These are phyloP conservation scores for Dynastes maya DNA, from an alignment of 2,888 invertebrate species.

Conservation along the genomic window DNA sequence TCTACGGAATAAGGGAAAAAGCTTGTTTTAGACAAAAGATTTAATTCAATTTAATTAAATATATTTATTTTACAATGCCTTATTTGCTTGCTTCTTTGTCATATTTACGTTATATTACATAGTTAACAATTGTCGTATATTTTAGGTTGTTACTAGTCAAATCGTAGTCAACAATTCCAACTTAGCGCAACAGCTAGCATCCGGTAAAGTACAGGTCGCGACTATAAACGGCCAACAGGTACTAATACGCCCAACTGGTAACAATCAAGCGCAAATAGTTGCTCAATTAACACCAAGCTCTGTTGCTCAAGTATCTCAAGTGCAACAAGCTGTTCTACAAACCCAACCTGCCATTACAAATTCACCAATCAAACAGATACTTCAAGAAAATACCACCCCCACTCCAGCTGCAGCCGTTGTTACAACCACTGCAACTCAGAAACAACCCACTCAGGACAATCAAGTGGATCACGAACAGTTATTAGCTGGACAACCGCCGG, in stretches of 20 bases:
- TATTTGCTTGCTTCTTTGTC: no score
- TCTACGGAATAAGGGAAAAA: no score
- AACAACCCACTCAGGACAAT: constrained; percentile 54
- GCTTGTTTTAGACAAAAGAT: no score
- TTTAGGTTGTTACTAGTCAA: constrained; percentile 75
- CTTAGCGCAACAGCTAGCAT: constrained; percentile 85
- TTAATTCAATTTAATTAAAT: no score
- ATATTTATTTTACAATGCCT: no score
- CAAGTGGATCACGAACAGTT: constrained; percentile 74
- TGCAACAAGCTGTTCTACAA: constrained; percentile 49
- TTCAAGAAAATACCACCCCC: constrained; percentile 48
- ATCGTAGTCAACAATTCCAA: constrained; percentile 85
- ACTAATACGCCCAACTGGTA: constrained; percentile 84
- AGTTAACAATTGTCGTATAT: constrained; percentile 40
- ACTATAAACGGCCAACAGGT: constrained; percentile 91
- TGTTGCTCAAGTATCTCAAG: constrained; percentile 57
- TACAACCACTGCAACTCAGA: constrained; percentile 29
- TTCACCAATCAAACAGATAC: constrained; percentile 53
- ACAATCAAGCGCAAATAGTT: constrained; percentile 85
- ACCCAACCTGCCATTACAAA: constrained; percentile 49
- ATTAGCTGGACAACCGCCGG: constrained; percentile 86
- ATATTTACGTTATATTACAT: not conserved
- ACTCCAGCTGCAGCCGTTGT: constrained; percentile 2
- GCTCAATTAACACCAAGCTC: constrained; percentile 76
- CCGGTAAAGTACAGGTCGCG: constrained; percentile 87